Evolutionary conservation across 2,113 vertebrate species (phyloP), one percentile per base, ranked within the genome.

Genomic region (Melanostigma gelatinosum): DNA sequence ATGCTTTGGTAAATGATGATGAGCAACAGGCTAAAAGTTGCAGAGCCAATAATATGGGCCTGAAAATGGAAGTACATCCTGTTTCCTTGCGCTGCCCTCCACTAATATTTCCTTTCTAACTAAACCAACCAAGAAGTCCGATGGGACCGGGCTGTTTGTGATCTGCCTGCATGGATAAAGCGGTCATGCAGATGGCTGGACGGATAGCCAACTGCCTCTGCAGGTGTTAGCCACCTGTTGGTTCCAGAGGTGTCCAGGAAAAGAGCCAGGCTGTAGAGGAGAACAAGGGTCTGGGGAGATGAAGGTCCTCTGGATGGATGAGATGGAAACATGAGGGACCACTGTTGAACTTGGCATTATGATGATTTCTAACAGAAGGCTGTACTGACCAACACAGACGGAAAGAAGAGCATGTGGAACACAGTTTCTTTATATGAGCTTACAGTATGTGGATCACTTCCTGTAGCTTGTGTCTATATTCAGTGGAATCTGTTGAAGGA

Each of bases 161-260:
- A 27, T 61, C 58, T 27, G 10, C 67, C 54, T 67, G 42, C 8
- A 8, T 66, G 62, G 27, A 54, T 70, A 40, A 52, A 66, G 36
- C 2, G 4, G n/a, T 54, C 58, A 40, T 24, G 36, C 80, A 75
- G 75, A 76, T 72, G 71, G 62, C 58, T 7, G 50, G 44, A 54
- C 9, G 34, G 66, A 70, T 36, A 63, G 36, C 70, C 44, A 81
- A 75, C 58, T 82, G 79, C 58, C 40, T 58, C 24, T 72, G 48
- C 77, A 83, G 80, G 77, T 81, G 77, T 81, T 62, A 16, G 22
- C 62, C 72, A 82, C 84, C 76, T 79, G 79, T 76, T 58, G 18
- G 42, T 63, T 78, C 20, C 27, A 40, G 62, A 64, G 70, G 55
- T 38, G 61, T 71, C 54, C 54, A 48, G 70, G 72, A 60, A 69